phyloP scores from a whole-genome alignment of 1,140 invertebrate species.

The Sitobion miscanthi region DNA sequence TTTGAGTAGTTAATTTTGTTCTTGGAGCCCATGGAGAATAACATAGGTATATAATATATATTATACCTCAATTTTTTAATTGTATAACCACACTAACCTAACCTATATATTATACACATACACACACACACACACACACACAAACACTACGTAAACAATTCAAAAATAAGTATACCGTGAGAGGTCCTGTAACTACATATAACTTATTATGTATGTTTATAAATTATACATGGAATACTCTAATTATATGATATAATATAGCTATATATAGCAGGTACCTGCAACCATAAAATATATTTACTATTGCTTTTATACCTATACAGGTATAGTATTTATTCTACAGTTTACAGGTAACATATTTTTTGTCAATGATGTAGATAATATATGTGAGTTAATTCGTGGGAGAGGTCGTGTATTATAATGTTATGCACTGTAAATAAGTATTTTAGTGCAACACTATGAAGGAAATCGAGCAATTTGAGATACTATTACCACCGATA shows the following conservation, averaged over 20 bases:
- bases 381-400: background rate
- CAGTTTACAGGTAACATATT: background rate
- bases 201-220: background rate
- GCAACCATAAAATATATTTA: background rate
- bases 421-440: background rate
- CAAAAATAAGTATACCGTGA: background rate
- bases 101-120: background rate
- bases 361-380: background rate
- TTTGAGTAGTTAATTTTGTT: too few species aligned
- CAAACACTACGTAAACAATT: background rate
- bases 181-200: background rate
- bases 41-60: too few species aligned
- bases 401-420: background rate
- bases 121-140: background rate
- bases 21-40: too few species aligned
- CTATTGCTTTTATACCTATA: background rate
- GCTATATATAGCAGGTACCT: background rate
- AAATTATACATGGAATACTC: background rate
- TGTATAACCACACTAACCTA: background rate
- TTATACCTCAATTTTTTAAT: background rate
- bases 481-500: background rate
- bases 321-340: background rate
- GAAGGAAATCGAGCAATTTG: background rate
- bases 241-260: background rate
- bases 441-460: background rate